A percentile compares a stretch with the other conserved stretches of the same genome.
Conservation (phyloP, 2,888 invertebrate species). For the Microdon myrmicae region DNA sequence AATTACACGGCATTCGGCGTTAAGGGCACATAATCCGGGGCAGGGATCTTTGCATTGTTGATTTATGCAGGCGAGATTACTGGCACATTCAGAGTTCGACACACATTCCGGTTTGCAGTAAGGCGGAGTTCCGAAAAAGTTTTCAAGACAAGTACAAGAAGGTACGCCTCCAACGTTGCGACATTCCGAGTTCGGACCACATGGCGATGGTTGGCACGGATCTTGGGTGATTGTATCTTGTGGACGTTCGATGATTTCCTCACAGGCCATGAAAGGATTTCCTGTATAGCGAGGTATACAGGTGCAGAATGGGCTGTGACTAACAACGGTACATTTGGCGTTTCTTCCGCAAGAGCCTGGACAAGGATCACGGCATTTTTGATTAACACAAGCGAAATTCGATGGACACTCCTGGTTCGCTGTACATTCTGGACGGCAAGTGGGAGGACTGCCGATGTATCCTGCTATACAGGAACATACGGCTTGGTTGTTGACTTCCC, state of each 20-base stretch:
- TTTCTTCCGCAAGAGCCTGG: conserved; percentile 73
- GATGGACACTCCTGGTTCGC: conserved; percentile 75
- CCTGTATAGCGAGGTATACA: conserved; percentile 77
- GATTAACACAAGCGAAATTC: conserved; percentile 75
- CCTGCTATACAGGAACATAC: conserved; percentile 76
- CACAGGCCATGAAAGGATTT: conserved; percentile 81
- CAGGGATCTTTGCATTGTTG: conserved; percentile 81
- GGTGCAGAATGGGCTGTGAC: conserved; percentile 80
- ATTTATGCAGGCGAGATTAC: conserved; percentile 76
- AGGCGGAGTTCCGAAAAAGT: conserved; percentile 77
- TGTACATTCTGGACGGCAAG: conserved; percentile 79
- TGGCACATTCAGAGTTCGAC: conserved; percentile 76
- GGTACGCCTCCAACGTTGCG: conserved; percentile 73
- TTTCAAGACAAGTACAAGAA: conserved; percentile 78
- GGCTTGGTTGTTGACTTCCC: conserved; percentile 75
- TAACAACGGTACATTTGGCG: conserved; percentile 73
- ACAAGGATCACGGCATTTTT: conserved; percentile 78
- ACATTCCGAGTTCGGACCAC: conserved; percentile 79
- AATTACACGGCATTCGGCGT: conserved; percentile 77
- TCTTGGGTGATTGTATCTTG: conserved; percentile 64
- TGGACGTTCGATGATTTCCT: conserved; percentile 69
- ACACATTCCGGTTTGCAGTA: conserved; percentile 81
- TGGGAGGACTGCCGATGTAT: conserved; percentile 77
- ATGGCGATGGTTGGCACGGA: conserved; percentile 78
- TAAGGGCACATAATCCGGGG: conserved; percentile 76